phyloP scores from a whole-genome alignment of 64 coral and sea anemone species.

The Trachythela sp. region DNA sequence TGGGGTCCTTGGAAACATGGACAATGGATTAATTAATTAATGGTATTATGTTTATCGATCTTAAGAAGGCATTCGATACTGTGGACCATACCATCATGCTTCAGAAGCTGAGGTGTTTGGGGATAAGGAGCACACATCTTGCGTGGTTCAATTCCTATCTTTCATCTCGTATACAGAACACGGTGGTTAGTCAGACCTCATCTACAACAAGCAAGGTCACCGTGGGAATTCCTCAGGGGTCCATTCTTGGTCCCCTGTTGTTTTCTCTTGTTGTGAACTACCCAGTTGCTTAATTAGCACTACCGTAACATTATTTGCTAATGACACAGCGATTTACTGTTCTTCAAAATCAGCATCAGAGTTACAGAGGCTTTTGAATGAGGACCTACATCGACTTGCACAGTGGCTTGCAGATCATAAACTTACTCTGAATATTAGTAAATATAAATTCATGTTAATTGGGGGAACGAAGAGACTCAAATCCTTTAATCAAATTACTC shows the following conservation, averaged over 20 bases:
- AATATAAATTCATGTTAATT: slow-evolving; percentile 58
- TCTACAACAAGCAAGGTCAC: slow-evolving; percentile 21
- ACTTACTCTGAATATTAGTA: slow-evolving; percentile 42
- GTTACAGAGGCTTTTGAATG: slow-evolving; percentile 38
- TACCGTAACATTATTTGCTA: slow-evolving; percentile 49
- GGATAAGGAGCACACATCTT: neutral
- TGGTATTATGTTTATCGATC: slow-evolving; percentile 33
- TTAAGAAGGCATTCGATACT: slow-evolving; percentile 33
- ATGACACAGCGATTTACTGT: slow-evolving; percentile 59
- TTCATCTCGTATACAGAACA: slow-evolving; percentile 40
- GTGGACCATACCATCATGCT: slow-evolving; percentile 38
- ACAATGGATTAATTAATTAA: slow-evolving; percentile 31
- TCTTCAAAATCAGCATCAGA: slow-evolving; percentile 45
- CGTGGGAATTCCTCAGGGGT: slow-evolving; percentile 43
- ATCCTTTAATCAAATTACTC: slow-evolving; percentile 30
- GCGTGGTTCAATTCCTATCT: slow-evolving; percentile 43
- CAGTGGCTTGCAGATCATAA: slow-evolving; percentile 47
- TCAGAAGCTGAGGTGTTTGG: slow-evolving; percentile 34
- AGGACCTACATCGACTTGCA: slow-evolving; percentile 38
- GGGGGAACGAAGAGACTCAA: slow-evolving; percentile 43
- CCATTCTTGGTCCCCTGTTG: slow-evolving; percentile 52
- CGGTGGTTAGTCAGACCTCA: slow-evolving; percentile 37
- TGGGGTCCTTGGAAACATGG: slow-evolving; percentile 43
- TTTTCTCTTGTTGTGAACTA: slow-evolving; percentile 38
- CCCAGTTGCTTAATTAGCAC: slow-evolving; percentile 52